These are phyloP conservation scores for Himantopus leucocephalus DNA, from an alignment of 2,113 vertebrate species.

Conservation along the genomic window DNA sequence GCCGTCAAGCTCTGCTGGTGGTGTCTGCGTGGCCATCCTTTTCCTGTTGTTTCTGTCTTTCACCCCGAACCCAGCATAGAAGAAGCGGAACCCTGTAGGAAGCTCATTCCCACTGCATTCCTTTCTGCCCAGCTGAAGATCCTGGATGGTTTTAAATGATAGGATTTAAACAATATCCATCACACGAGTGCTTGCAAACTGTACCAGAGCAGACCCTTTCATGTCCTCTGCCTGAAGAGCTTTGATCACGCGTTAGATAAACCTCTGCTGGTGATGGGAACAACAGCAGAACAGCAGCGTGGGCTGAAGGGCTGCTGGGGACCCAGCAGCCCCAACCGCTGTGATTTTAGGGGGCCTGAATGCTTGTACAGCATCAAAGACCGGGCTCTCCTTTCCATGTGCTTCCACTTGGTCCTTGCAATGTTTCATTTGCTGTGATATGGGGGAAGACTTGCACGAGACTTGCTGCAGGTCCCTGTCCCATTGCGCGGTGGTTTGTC, in stretches of 20 bases:
- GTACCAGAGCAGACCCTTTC: not conserved
- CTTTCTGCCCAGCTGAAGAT: not conserved
- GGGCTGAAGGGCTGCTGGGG: not conserved
- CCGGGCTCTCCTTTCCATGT: not conserved
- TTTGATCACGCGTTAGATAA: not conserved
- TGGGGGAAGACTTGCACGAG: accelerated
- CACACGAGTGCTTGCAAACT: not conserved
- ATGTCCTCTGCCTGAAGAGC: not conserved
- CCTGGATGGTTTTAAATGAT: not conserved
- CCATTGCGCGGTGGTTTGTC: accelerated
- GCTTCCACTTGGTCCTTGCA: not conserved
- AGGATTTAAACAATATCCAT: not conserved
- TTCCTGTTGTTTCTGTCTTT: not conserved
- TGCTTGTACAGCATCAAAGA: not conserved
- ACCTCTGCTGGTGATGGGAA: not conserved
- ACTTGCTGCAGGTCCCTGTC: not conserved
- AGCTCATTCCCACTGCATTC: not conserved
- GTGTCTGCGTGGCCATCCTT: not conserved
- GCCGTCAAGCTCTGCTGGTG: not conserved
- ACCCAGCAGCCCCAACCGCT: not conserved
- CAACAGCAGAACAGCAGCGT: accelerated
- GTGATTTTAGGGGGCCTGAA: not conserved
- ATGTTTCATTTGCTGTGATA: not conserved
- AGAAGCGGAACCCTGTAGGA: accelerated
- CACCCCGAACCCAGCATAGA: not conserved